Conservation (phyloP, 2,113 vertebrate genomes). For the Anas platyrhynchos region DNA sequence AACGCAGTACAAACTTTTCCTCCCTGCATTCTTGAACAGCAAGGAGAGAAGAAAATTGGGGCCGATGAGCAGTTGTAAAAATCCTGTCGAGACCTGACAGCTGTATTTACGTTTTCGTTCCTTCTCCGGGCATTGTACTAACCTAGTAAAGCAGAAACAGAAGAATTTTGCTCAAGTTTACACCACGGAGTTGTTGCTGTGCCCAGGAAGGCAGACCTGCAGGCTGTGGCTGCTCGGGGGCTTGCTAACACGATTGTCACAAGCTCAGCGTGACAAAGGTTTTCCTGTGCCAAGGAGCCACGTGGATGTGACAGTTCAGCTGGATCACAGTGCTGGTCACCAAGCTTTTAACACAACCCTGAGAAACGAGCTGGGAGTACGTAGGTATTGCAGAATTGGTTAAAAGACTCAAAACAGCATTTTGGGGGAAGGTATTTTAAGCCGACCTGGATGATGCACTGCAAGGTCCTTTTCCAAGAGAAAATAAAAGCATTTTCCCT, state of each 20-base stretch:
- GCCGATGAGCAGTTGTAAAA: neutral
- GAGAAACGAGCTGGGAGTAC: neutral
- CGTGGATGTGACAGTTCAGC: neutral
- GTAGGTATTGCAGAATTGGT: neutral
- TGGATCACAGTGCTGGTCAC: neutral
- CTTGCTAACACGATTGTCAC: neutral
- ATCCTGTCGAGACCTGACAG: neutral
- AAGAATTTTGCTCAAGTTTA: neutral
- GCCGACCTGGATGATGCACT: neutral
- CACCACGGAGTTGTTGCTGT: neutral
- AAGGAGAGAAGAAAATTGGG: neutral
- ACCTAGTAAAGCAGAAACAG: neutral
- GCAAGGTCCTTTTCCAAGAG: neutral
- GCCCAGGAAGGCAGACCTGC: neutral
- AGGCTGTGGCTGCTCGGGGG: neutral
- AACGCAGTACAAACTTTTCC: neutral
- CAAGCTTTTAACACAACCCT: constrained; percentile 27
- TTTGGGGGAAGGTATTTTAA: neutral
- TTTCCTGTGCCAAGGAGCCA: neutral
- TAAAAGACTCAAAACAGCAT: constrained; percentile 26
- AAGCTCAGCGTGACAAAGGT: neutral
- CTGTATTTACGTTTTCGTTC: neutral
- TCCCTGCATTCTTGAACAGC: neutral
- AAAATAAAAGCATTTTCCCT: neutral
- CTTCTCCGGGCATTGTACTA: neutral